Conservation (phyloP, 2,113 vertebrate genomes). For the cat (Felis catus) region DNA sequence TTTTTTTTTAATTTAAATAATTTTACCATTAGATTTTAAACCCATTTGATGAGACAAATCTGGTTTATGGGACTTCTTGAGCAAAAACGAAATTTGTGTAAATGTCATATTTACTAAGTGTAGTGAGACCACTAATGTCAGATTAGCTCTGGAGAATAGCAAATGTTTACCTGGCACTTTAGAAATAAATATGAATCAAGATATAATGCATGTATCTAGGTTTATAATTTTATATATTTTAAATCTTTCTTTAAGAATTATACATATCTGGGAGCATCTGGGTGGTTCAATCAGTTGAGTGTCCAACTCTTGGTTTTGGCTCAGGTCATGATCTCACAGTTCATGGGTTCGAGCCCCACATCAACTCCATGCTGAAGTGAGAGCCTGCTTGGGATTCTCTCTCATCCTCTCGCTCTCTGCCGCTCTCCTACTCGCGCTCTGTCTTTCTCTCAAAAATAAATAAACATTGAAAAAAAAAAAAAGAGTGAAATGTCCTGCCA, state of each 20-base stretch:
- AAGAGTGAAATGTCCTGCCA: not conserved
- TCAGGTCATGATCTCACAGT: too few relatives aligned
- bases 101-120: not conserved
- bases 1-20: not conserved
- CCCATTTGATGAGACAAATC: not conserved
- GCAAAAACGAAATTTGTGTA: not conserved
- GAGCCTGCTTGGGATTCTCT: too few relatives aligned
- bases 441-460: too few relatives aligned
- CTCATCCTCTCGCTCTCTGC: too few relatives aligned
- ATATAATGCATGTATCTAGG: not conserved
- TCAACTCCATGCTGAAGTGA: too few relatives aligned
- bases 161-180: not conserved
- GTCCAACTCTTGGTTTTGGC: too few relatives aligned
- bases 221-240: not conserved
- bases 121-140: not conserved
- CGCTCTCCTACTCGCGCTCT: too few relatives aligned
- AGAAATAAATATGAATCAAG: not conserved
- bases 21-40: not conserved
- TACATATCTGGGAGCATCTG: not conserved
- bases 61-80: not conserved
- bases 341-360: too few relatives aligned
- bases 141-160: not conserved
- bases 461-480: too few relatives aligned
- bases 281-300: too few relatives aligned
- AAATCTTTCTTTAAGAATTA: constrained; percentile 56